Conservation (phyloP, 2,113 vertebrate genomes). For the Leucoraja erinaceus region DNA sequence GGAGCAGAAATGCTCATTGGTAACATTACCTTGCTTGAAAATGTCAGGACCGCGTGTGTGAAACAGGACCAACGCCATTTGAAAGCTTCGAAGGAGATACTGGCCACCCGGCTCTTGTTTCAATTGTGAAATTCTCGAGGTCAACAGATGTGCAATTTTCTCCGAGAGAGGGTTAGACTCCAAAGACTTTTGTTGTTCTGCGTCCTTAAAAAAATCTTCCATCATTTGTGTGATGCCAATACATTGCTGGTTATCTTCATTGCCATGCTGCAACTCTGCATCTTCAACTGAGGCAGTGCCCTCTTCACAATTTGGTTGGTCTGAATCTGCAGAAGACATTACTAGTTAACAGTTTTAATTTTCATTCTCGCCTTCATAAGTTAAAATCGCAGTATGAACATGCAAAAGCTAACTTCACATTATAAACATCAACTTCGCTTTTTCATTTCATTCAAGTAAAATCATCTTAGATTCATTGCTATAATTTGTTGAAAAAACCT, state of each 20-base stretch:
- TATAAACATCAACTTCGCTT: background rate
- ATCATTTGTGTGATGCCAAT: constrained; percentile 48
- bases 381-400: background rate
- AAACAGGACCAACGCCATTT: constrained; percentile 59
- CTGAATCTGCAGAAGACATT: background rate
- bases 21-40: constrained; percentile 48
- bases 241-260: constrained; percentile 32
- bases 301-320: background rate
- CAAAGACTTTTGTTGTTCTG: background rate
- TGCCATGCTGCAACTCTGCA: background rate
- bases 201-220: constrained; percentile 56
- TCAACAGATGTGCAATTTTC: constrained; percentile 45
- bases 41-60: constrained; percentile 52
- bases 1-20: constrained; percentile 49
- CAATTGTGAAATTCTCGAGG: constrained; percentile 52
- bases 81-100: constrained; percentile 51
- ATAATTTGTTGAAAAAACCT: background rate
- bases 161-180: background rate
- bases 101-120: constrained; percentile 42
- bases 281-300: background rate
- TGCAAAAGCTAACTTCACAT: background rate
- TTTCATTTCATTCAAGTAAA: background rate
- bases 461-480: background rate
- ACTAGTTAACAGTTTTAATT: background rate
- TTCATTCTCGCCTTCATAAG: background rate